Base-by-base conservation (phyloP, 2,113 vertebrate genomes). In the Thalassarche chlororhynchos region DNA sequence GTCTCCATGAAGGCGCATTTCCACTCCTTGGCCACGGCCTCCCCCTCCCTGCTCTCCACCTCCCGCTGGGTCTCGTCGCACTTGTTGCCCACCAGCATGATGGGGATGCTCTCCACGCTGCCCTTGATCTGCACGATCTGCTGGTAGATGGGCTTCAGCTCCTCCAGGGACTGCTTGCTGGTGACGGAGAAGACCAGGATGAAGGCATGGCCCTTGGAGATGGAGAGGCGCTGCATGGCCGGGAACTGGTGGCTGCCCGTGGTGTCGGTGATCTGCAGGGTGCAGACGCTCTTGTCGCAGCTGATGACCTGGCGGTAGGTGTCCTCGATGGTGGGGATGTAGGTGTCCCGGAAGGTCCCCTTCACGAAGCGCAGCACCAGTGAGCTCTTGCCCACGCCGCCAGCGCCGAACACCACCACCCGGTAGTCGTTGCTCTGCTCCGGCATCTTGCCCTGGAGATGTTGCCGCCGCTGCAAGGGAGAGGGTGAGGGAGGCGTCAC, bases 1-100 rank as follows among this genome's bases (percentile, higher is more conserved):
- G 99, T 99, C 98, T 99, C 99, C 99, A 99, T 99, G 98, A 99
- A 99, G 96, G 99, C 99, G 94, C 99, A 99, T 91, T 99, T 99
- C 99, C 99, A 99, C 96, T 99, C 98, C 98, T 98, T 98, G 90
- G 99, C 99, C 98, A 99, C 57, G 8, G 99, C 99, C 96, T 99
- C 99, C 3, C 99, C 99, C 23, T 99, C 99, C 54, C 98, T 98
- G 74, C 99, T 99, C 97, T 99, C 99, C 98, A 99, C 99, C 98
- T 99, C 99, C 34, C 99, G 98, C 97, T 99, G 99, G n/a, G 99
- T 99, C 98, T 99, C 99, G 25, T 99, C 99, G 4, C 99, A 99
- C 98, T 99, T 99, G 98, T 99, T 99, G 83, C 99, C 99, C 93
- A 99, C 99, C 82, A 99, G 98, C 99, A 99, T 99, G 97, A 99